These are phyloP conservation scores for Lacanobia wlatinum DNA, from an alignment of 2,888 invertebrate genomes.

Conservation along the genomic window DNA sequence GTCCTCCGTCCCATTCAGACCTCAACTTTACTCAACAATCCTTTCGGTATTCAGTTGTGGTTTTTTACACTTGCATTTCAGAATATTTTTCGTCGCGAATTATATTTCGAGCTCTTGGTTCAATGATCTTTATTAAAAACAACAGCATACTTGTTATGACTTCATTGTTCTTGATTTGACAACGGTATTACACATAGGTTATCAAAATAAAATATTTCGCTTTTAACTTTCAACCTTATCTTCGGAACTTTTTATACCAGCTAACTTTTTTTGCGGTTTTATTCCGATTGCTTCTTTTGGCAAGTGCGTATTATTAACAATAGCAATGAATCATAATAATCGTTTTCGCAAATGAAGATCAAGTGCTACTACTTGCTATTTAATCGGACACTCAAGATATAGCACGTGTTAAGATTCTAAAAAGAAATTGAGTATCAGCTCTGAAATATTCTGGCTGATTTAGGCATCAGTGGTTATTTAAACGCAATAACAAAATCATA, in stretches of 20 bases:
- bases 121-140: constrained; percentile 33
- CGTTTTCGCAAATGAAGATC: constrained; percentile 23
- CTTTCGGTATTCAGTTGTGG: constrained; percentile 7
- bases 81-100: neutral
- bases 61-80: neutral
- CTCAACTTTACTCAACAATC: constrained; percentile 9
- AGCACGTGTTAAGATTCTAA: constrained; percentile 8
- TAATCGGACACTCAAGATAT: constrained; percentile 2
- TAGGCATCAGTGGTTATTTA: constrained; percentile 53
- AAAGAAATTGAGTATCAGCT: constrained; percentile 21
- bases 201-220: constrained; percentile 26
- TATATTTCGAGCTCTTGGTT: constrained; percentile 1
- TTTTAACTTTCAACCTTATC: constrained; percentile 42
- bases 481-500: constrained; percentile 48
- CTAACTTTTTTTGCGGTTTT: neutral
- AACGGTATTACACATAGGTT: constrained; percentile 29
- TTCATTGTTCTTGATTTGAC: constrained; percentile 38
- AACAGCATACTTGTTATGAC: constrained; percentile 32
- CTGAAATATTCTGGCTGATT: constrained; percentile 55
- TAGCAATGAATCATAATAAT: constrained; percentile 31
- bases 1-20: constrained; percentile 16
- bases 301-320: constrained; percentile 27
- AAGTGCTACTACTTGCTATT: constrained; percentile 7
- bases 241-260: constrained; percentile 3
- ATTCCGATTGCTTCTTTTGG: constrained; percentile 20